A percentile compares a stretch with the other conserved stretches of the same genome.
phyloP scores from a whole-genome alignment of 2,797 vertebrate species.

The Fundulus diaphanus region DNA sequence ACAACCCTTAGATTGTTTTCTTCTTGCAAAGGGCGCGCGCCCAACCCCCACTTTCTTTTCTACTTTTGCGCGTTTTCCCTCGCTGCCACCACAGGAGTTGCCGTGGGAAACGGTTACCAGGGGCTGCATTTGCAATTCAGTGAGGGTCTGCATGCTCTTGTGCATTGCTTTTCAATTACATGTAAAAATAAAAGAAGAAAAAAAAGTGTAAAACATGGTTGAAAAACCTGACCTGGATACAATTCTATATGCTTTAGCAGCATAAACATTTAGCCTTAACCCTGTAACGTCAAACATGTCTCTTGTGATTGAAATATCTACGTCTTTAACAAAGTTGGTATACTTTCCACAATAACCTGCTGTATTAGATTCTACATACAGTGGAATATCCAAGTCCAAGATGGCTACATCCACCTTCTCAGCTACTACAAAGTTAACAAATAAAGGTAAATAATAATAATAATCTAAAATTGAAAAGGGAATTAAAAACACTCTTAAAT shows the following conservation, averaged over 20 bases:
- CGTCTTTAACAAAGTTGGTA: no score
- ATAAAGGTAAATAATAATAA: not conserved
- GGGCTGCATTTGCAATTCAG: conserved; percentile 63
- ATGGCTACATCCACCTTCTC: no score
- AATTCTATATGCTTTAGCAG: not conserved
- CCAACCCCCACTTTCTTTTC: conserved; percentile 3
- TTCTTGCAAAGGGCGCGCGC: not conserved
- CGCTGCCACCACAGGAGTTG: conserved; percentile 12
- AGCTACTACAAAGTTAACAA: not conserved
- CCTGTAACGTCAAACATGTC: not conserved
- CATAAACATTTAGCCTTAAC: not conserved
- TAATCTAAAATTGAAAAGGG: not conserved
- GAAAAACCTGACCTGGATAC: not conserved
- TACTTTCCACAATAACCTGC: no score
- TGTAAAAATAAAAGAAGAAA: not conserved
- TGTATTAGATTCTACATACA: no score
- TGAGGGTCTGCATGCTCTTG: conserved; percentile 34
- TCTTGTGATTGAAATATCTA: not conserved
- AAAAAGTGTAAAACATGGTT: not conserved
- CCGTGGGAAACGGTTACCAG: conserved; percentile 63
- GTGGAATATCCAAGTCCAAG: no score
- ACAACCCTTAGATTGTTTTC: not conserved
- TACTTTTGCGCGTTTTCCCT: conserved; percentile 43
- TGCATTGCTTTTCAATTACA: conserved; percentile 16
- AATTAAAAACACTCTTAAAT: no score